Percentiles rank a stretch among this genome's conserved stretches.
These are phyloP conservation scores for Threskiornis aethiopicus DNA, from an alignment of 2,797 vertebrate genomes.

Conservation along the genomic window DNA sequence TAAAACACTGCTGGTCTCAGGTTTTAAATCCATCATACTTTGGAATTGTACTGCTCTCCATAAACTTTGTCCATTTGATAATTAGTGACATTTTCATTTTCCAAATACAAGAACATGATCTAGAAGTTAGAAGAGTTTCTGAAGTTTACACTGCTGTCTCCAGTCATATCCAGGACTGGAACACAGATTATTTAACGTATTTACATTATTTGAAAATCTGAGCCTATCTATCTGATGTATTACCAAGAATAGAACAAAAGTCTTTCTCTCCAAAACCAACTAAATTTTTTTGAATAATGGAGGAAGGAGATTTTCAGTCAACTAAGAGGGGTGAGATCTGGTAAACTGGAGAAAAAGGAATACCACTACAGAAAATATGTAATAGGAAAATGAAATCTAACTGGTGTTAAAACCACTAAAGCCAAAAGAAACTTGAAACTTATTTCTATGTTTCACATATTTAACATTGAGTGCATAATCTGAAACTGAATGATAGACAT, in stretches of 20 bases:
- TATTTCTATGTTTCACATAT: background rate
- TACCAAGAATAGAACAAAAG: background rate
- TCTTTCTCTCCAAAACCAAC: background rate
- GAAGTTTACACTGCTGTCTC: background rate
- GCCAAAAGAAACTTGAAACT: background rate
- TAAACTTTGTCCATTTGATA: background rate
- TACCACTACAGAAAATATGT: background rate
- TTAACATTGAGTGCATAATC: background rate
- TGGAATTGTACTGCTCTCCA: background rate
- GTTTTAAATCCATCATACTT: background rate
- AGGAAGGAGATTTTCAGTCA: background rate
- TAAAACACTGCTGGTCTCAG: background rate
- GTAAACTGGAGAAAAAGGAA: background rate
- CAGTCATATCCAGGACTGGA: background rate
- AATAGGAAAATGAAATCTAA: background rate
- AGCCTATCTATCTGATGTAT: background rate
- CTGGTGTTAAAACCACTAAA: background rate
- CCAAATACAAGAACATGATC: background rate
- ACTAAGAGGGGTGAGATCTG: background rate
- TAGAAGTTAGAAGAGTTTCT: background rate
- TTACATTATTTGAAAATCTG: background rate
- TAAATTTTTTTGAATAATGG: background rate
- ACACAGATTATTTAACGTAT: background rate
- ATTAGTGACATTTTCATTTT: background rate
- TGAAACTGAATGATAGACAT: background rate